phyloP scores from a whole-genome alignment of 2,797 vertebrate species.

The Glossophaga mutica region DNA sequence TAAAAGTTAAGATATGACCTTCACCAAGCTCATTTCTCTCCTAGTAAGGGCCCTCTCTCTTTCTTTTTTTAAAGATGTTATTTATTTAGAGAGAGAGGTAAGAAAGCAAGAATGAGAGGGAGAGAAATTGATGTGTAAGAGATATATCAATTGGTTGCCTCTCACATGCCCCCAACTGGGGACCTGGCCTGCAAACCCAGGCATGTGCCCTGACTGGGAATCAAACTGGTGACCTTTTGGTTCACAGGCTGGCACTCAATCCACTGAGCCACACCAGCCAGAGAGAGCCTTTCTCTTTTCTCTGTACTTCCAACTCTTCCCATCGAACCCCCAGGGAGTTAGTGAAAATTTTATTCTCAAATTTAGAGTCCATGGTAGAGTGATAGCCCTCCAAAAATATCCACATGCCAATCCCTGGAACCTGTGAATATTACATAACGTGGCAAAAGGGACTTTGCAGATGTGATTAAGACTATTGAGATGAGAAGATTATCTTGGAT shows the following conservation, averaged over 20 bases:
- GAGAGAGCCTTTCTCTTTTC: background rate
- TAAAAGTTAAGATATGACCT: constrained; percentile 18
- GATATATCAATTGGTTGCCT: too few species aligned
- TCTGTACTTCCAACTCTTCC: background rate
- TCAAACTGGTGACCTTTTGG: too few species aligned
- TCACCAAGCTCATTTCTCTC: constrained; percentile 20
- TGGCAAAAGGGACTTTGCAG: background rate
- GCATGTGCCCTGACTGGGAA: too few species aligned
- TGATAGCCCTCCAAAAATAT: background rate
- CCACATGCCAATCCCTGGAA: background rate
- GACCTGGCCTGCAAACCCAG: too few species aligned
- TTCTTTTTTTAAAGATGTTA: too few species aligned
- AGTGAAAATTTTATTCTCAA: constrained; percentile 36
- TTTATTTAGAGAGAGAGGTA: too few species aligned
- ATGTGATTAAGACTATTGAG: background rate
- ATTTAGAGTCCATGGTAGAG: background rate
- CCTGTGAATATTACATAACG: background rate
- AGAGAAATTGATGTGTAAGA: too few species aligned
- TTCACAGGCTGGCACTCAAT: too few species aligned
- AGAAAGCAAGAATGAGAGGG: too few species aligned
- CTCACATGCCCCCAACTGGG: too few species aligned
- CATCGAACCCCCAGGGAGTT: background rate
- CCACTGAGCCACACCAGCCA: too few species aligned
- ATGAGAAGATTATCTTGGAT: background rate
- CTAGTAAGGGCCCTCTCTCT: background rate